Base-by-base conservation (phyloP, 2,113 vertebrate species). In the Microtus montanus region DNA sequence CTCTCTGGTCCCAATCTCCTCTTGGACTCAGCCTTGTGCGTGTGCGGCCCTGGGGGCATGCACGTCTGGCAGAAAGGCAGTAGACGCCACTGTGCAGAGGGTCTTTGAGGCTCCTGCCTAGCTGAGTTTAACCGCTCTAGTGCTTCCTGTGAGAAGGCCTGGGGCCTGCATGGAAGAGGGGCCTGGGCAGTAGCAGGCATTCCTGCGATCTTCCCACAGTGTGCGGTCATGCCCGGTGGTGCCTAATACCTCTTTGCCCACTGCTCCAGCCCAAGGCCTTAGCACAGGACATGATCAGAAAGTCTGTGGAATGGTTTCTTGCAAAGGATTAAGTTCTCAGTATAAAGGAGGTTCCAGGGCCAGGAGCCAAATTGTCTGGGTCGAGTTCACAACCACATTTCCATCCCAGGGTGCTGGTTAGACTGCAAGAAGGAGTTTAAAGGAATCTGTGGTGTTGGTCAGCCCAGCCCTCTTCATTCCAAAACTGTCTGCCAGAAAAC, bases 181-280 rank as follows among this genome's bases (percentile, higher is more conserved):
- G 24, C 24, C 58, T 61, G 58, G 80, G 3, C n/a, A 63, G n/a
- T 28, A 28, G 13, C 58, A 63, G 58, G 38, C n/a, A 63, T n/a
- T 12, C 38, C 38, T 84, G 80, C 64, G 26, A 30, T 64, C n/a
- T 64, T 84, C 24, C 58, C 38, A 41, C n/a, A 44, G 30, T 19
- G n/a, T 41, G 58, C 41, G 11, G 80, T 30, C 80, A 83, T 41
- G 12, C 80, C 80, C 80, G 63, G 14, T 15, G 24, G 26, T 7
- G 63, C n/a, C 0, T 8, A 64, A 83, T 83, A 83, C 38, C 19
- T 0, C 17, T 2, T 33, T 9, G 19, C 38, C 30, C 0, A 7
- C 35, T 0, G 4, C 0, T 10, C 15, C 2, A 35, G 20, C n/a
- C 3, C 1, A 5, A 22, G 58, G 74, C 15, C 2, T 6, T 38